phyloP scores from a whole-genome alignment of 2,888 invertebrate genomes.

The Lucinisca nassula region DNA sequence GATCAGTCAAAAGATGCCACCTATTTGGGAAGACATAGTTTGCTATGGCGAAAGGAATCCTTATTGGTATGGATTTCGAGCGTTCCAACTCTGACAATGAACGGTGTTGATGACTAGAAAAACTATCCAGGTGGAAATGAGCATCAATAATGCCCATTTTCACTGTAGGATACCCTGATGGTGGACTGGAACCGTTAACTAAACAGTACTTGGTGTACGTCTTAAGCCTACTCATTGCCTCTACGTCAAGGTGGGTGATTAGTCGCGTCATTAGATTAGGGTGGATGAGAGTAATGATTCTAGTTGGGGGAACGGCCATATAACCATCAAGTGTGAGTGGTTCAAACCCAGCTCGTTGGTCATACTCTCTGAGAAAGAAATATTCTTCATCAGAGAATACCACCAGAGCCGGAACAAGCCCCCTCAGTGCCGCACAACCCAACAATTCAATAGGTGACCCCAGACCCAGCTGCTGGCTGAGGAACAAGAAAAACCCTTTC shows the following conservation, averaged over 20 bases:
- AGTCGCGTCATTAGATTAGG: not conserved
- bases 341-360: not conserved
- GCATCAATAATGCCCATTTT: constrained; percentile 1
- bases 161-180: not conserved
- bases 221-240: not conserved
- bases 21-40: not conserved
- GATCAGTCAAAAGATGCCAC: not conserved
- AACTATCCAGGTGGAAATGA: not conserved
- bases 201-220: not conserved
- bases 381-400: not conserved
- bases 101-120: not conserved
- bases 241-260: not conserved
- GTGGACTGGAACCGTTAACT: not conserved
- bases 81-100: not conserved
- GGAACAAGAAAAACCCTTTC: not conserved
- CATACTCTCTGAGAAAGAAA: not conserved
- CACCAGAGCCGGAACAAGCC: not conserved
- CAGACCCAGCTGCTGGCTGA: not conserved
- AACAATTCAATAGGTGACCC: not conserved
- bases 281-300: not conserved
- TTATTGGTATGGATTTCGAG: not conserved
- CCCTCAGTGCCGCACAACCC: not conserved
- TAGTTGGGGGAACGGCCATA: not conserved
- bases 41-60: not conserved
- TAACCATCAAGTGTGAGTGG: not conserved